phyloP scores from a whole-genome alignment of 1,140 invertebrate species.

The Pogonognathellus flavescens region DNA sequence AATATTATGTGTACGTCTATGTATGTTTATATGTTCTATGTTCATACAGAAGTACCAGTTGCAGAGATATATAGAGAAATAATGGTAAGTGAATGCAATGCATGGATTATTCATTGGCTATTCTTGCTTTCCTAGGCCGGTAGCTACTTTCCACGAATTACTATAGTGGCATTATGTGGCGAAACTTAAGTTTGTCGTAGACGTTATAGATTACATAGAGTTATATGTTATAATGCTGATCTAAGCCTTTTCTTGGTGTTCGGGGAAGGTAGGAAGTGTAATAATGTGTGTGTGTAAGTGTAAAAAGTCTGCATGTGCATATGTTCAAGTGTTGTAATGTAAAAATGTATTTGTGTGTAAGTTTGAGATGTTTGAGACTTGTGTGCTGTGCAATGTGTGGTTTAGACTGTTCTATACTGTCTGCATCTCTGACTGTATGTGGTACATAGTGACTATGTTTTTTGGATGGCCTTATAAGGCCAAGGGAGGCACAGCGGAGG shows the following conservation, averaged over 20 bases:
- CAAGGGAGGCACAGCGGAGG: conserved; percentile 65
- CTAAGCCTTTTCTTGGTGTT: background rate
- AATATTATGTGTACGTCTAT: background rate
- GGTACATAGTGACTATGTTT: conserved; percentile 57
- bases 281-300: conserved; percentile 15
- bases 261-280: conserved; percentile 25
- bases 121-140: conserved; percentile 17
- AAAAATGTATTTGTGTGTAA: background rate
- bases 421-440: conserved; percentile 6
- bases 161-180: background rate
- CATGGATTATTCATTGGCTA: conserved; percentile 6
- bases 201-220: background rate
- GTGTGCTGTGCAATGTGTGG: background rate
- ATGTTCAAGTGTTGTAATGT: conserved; percentile 22
- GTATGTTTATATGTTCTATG: background rate
- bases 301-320: conserved; percentile 45
- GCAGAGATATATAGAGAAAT: background rate
- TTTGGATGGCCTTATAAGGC: conserved; percentile 67
- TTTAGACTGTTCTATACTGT: background rate
- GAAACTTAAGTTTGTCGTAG: background rate
- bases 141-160: background rate
- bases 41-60: no score
- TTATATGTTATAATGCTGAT: background rate
- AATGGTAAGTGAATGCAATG: conserved; percentile 23
- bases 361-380: background rate